phyloP scores from a whole-genome alignment of 2,888 invertebrate genomes.

The Drosophila histrio region DNA sequence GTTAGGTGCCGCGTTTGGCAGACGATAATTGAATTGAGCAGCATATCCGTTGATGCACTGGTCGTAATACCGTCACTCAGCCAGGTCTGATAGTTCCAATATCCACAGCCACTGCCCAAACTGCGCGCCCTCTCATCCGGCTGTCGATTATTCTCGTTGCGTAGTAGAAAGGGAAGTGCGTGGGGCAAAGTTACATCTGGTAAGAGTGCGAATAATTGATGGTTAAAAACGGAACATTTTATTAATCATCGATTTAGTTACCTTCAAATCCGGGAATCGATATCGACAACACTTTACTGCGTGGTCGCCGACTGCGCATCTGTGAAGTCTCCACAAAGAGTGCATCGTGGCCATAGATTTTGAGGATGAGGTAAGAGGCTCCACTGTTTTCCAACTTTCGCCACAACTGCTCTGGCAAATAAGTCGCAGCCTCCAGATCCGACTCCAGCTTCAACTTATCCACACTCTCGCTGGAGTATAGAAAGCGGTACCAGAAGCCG shows the following conservation, averaged over 20 bases:
- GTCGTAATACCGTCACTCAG: constrained; percentile 85
- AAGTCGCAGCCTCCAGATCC: constrained; percentile 86
- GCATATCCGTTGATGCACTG: constrained; percentile 28
- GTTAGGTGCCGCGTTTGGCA: constrained; percentile 87
- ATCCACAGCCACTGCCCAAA: constrained; percentile 85
- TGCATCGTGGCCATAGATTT: constrained; percentile 85
- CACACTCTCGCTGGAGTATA: constrained; percentile 84
- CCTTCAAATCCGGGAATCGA: constrained; percentile 86
- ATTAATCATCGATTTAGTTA: constrained; percentile 40
- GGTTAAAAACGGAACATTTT: not conserved
- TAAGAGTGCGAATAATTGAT: not conserved
- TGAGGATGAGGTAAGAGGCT: constrained; percentile 84
- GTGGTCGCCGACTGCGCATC: constrained; percentile 67
- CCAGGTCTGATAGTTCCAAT: constrained; percentile 88
- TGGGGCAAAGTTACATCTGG: constrained; percentile 84
- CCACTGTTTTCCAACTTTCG: not conserved
- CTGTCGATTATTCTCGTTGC: constrained; percentile 62
- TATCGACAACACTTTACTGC: constrained; percentile 87
- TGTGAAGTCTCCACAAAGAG: constrained; percentile 85
- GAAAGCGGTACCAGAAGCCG: constrained; percentile 77
- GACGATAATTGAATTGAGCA: constrained; percentile 79
- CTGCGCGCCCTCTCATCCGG: constrained; percentile 25
- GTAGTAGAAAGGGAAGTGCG: constrained; percentile 85
- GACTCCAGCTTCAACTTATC: constrained; percentile 84
- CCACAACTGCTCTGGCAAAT: constrained; percentile 85